Percentiles rank a stretch among this genome's conserved stretches.
phyloP scores from a whole-genome alignment of 2,888 invertebrate genomes.

The Agriopis aurantiaria region DNA sequence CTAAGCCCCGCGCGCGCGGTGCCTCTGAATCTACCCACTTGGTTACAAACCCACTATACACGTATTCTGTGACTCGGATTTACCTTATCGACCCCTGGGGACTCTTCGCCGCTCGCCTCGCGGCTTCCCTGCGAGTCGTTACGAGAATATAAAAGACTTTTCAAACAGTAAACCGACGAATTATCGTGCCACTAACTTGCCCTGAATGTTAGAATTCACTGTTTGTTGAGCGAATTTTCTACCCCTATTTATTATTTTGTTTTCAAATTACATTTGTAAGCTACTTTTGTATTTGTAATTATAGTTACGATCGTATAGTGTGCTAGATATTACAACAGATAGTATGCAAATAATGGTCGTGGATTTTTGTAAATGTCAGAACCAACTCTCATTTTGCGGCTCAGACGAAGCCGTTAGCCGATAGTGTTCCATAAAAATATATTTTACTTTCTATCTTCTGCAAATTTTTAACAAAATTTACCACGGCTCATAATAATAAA shows the following conservation, averaged over 20 bases:
- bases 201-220: constrained; percentile 34
- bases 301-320: not conserved
- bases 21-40: constrained; percentile 68
- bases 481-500: constrained; percentile 3
- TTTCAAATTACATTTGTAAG: not conserved
- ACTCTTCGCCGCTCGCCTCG: constrained; percentile 58
- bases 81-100: constrained; percentile 79
- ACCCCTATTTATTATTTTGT: constrained; percentile 26
- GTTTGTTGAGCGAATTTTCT: constrained; percentile 11
- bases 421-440: not conserved
- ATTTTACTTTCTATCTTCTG: constrained; percentile 1
- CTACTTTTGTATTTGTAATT: not conserved
- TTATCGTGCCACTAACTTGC: constrained; percentile 58
- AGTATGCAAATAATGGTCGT: not conserved
- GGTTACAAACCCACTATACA: constrained; percentile 36
- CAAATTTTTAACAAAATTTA: constrained; percentile 10
- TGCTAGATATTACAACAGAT: not conserved
- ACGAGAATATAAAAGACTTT: constrained; percentile 71
- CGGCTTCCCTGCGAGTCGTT: constrained; percentile 53
- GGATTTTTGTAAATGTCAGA: not conserved
- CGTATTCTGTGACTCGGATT: constrained; percentile 54
- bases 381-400: not conserved
- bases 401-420: not conserved
- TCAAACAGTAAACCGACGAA: constrained; percentile 64
- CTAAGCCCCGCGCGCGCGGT: constrained; percentile 69